Evolutionary conservation across 92 coral and sea anemone genomes (phyloP).

Genomic region (Siderastrea siderea): DNA sequence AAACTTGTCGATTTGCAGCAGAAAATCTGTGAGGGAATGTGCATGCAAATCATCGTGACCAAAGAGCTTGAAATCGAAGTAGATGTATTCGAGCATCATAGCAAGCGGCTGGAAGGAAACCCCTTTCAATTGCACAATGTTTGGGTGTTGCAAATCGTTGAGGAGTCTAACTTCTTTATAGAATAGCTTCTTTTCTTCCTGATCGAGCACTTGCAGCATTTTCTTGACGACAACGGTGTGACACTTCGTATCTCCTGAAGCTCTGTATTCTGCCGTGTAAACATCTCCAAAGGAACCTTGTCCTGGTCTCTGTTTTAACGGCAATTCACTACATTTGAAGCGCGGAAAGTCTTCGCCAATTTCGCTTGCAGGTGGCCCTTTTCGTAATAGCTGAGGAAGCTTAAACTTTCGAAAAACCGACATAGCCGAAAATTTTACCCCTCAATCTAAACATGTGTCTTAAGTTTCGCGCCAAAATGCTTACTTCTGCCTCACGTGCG

Average conservation of each 20-base stretch:
- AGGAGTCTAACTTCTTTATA: slow-evolving; percentile 27
- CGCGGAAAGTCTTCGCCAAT: slow-evolving; percentile 8
- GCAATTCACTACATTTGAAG: slow-evolving; percentile 30
- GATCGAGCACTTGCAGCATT: slow-evolving; percentile 38
- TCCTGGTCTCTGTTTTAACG: slow-evolving; percentile 35
- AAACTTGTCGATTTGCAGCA: slow-evolving; percentile 38
- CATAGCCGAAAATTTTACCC: background rate
- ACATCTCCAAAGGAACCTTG: slow-evolving; percentile 38
- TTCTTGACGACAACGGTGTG: slow-evolving; percentile 50
- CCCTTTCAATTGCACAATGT: slow-evolving; percentile 43
- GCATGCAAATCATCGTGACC: slow-evolving; percentile 57
- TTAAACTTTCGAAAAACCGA: slow-evolving; percentile 16
- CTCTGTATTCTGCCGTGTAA: slow-evolving; percentile 33
- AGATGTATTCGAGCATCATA: slow-evolving; percentile 63
- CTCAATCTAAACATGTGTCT: too few relatives aligned
- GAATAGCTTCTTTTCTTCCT: slow-evolving; percentile 44
- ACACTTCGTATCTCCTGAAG: slow-evolving; percentile 25
- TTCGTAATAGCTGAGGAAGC: slow-evolving; percentile 30
- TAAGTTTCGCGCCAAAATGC: too few relatives aligned
- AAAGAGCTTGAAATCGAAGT: slow-evolving; percentile 51
- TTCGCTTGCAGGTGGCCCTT: slow-evolving; percentile 5
- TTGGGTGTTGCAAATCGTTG: slow-evolving; percentile 24
- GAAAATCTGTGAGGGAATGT: slow-evolving; percentile 43
- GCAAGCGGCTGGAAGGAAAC: slow-evolving; percentile 58
- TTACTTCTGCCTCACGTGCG: too few relatives aligned